Evolutionary conservation across 2,113 vertebrate species (phyloP), one percentile per base, ranked within the genome.

Genomic region (Mustela lutreola): DNA sequence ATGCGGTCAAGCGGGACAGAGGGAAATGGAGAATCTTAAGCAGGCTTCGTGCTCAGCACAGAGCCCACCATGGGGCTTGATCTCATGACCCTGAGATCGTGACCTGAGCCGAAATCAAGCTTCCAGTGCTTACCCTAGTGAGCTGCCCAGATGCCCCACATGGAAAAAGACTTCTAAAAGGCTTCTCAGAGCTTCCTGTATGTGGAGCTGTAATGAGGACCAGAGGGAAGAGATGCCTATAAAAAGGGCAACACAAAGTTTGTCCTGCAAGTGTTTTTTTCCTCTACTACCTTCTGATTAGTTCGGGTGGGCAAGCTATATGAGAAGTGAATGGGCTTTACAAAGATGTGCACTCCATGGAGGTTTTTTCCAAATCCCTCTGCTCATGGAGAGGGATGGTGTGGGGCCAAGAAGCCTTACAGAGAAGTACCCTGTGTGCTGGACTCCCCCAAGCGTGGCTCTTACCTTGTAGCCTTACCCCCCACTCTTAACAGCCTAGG

Each of bases 311-410:
- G 22, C 31, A 16, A 63, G 31, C 6, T 4, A 58, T 1, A 7
- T 33, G 28, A 76, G 73, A 63, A 58, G 24, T 11, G 39, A 70
- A 19, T 14, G 2, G 36, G 53, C 28, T 78, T 95, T 65, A 18
- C 33, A 19, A n/a, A 28, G 22, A 11, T 9, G 5, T 53, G 36
- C 22, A 19, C 48, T 9, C 36, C 14, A 0, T 33, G 58, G 33
- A 75, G 33, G 7, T 2, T 22, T 53, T 42, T 82, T 58, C 33
- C 45, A 58, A 39, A 70, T 58, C 6, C 42, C 33, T 22, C 1
- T 70, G 42, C 62, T 58, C 24, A 1, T 16, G 10, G 58, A 39
- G 42, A 10, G 31, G 16, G 11, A 0, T 11, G 0, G 14, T 8
- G 42, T 48, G 36, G 58, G 42, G 4, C 12, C 3, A 15, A 73